Conservation (phyloP, 2,888 invertebrate species). For the Synanthedon myopaeformis region DNA sequence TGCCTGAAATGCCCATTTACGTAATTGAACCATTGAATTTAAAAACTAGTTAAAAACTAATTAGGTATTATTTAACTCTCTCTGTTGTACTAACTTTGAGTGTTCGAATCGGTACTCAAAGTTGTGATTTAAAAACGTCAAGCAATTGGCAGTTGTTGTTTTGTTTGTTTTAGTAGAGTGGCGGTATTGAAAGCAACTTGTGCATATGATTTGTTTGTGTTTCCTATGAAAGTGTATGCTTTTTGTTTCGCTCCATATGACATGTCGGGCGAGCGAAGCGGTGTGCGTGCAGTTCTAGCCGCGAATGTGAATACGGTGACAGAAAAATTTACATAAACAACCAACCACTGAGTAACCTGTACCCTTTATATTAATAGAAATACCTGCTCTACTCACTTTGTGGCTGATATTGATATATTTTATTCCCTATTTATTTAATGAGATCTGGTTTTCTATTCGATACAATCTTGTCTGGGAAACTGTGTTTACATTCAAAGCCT, state of each 20-base stretch:
- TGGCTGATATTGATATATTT: too few relatives aligned
- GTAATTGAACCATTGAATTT: too few relatives aligned
- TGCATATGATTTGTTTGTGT: constrained; percentile 41
- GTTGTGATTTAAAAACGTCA: background rate
- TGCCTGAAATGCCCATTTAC: too few relatives aligned
- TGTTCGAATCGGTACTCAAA: too few relatives aligned
- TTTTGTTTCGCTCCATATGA: constrained; percentile 62
- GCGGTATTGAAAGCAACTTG: constrained; percentile 36
- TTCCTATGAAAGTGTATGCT: constrained; percentile 51
- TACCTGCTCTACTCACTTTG: too few relatives aligned
- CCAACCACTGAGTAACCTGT: background rate
- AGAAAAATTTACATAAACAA: constrained; percentile 29
- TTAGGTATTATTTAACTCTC: too few relatives aligned
- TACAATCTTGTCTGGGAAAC: too few relatives aligned
- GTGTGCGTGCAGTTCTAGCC: constrained; percentile 8
- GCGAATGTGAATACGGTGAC: constrained; percentile 15
- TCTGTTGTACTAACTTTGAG: too few relatives aligned
- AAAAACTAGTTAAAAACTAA: too few relatives aligned
- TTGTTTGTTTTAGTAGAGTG: constrained; percentile 1
- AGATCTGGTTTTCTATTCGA: too few relatives aligned
- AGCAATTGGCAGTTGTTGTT: background rate
- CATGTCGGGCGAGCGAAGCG: constrained; percentile 44
- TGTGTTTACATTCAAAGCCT: background rate
- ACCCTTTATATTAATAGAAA: too few relatives aligned
- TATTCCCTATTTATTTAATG: too few relatives aligned